Percentiles rank a stretch among this genome's conserved stretches.
phyloP scores from a whole-genome alignment of 2,888 invertebrate genomes.

The Ariolimax columbianus region DNA sequence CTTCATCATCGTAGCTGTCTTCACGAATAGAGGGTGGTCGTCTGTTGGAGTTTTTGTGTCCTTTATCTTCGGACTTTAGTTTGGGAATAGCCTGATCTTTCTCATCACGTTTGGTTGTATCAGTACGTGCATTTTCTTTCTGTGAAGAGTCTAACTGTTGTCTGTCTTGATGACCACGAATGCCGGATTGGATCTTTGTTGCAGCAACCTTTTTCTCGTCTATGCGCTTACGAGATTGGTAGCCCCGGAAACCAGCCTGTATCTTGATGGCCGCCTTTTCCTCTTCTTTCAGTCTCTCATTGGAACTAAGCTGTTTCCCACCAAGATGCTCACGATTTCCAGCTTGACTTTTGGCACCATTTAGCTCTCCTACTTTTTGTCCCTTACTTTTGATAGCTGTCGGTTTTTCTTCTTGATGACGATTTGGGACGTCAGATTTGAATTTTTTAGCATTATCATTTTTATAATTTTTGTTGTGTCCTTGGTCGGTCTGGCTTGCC shows the following conservation, averaged over 20 bases:
- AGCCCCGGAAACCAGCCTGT: constrained; percentile 49
- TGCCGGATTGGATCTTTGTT: constrained; percentile 68
- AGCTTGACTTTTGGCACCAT: constrained; percentile 44
- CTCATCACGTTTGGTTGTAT: neutral
- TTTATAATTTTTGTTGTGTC: neutral
- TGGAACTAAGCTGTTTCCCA: neutral
- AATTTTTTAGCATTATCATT: neutral
- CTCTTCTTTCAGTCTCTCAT: neutral
- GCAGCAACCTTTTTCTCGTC: constrained; percentile 50
- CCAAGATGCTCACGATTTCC: constrained; percentile 6
- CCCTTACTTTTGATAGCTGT: neutral
- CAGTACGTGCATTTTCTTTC: neutral
- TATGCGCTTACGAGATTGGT: constrained; percentile 38
- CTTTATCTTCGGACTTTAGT: neutral
- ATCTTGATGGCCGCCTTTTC: constrained; percentile 42
- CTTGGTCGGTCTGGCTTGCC: neutral
- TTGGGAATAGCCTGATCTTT: neutral
- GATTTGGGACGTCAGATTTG: neutral
- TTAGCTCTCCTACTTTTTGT: constrained; percentile 33
- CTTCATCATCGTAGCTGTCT: constrained; percentile 26
- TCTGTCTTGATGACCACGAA: constrained; percentile 62
- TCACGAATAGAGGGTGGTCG: neutral
- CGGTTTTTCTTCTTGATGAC: neutral
- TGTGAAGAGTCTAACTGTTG: neutral
- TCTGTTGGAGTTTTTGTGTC: neutral